These are phyloP conservation scores for Drosophila leontia DNA, from an alignment of 1,140 invertebrate species.

Conservation along the genomic window DNA sequence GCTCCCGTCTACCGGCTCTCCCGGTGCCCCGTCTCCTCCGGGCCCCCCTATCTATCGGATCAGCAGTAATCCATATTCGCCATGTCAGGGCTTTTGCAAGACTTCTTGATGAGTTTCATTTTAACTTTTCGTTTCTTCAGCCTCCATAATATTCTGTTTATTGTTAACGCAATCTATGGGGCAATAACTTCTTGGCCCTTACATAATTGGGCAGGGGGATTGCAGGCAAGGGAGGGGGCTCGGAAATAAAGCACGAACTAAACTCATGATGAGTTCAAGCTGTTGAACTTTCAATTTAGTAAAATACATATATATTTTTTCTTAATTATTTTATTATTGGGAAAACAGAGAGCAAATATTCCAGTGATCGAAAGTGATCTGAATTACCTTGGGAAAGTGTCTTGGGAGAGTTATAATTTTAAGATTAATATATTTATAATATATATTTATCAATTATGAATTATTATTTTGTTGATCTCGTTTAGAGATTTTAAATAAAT, in stretches of 20 bases:
- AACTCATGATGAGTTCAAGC: constrained; percentile 25
- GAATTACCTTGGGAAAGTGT: too few relatives aligned
- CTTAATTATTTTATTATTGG: background rate
- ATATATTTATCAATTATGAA: background rate
- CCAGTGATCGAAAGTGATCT: too few relatives aligned
- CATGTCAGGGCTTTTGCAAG: constrained; percentile 3
- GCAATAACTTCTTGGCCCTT: constrained; percentile 14
- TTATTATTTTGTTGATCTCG: too few relatives aligned
- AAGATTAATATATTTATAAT: background rate
- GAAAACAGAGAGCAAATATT: too few relatives aligned
- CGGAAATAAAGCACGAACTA: background rate
- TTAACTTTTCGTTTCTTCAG: constrained; percentile 1
- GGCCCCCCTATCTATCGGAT: constrained; percentile 1
- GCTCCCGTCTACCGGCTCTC: background rate
- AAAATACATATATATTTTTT: background rate
- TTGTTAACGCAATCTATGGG: constrained; percentile 2
- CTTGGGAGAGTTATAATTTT: too few relatives aligned
- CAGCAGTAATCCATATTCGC: constrained; percentile 14
- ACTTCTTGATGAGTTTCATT: constrained; percentile 24
- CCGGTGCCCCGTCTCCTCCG: background rate
- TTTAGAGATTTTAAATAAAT: background rate
- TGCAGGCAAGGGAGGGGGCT: background rate
- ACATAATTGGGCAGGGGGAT: background rate
- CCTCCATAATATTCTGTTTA: background rate
- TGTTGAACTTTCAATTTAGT: background rate